Conservation (phyloP, 2,113 vertebrate genomes). For the Platysteira castanea region DNA sequence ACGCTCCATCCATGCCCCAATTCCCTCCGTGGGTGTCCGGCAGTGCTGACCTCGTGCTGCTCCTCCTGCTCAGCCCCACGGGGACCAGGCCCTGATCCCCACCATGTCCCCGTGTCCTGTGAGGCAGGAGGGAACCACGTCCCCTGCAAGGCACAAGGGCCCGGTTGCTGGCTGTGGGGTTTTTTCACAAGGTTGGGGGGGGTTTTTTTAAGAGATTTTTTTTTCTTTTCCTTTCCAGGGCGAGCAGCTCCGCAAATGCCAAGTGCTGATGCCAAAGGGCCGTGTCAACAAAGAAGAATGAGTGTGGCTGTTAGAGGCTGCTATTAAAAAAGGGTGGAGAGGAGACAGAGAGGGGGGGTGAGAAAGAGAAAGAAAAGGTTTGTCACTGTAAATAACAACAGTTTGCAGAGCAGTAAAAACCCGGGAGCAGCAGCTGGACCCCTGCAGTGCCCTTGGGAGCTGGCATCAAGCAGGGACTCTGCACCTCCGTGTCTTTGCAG, state of each 20-base stretch:
- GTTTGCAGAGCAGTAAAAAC: neutral
- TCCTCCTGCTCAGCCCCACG: neutral
- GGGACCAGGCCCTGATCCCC: neutral
- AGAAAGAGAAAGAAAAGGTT: neutral
- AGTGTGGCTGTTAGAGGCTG: conserved; percentile 55
- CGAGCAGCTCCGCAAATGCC: conserved; percentile 45
- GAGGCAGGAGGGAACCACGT: neutral
- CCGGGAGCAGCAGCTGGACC: neutral
- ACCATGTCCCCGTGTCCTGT: neutral
- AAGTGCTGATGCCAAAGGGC: conserved; percentile 64
- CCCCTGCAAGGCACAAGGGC: conserved; percentile 3
- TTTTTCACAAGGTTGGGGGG: neutral
- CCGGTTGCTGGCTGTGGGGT: neutral
- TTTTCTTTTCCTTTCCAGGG: neutral
- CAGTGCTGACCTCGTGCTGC: accelerated
- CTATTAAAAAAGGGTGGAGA: conserved; percentile 62
- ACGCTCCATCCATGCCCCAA: neutral
- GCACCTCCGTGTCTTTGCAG: neutral
- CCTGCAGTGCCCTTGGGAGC: neutral
- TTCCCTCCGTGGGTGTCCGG: accelerated
- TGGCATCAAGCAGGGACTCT: neutral
- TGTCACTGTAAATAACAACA: conserved; percentile 12
- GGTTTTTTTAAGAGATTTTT: neutral
- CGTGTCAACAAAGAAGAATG: conserved; percentile 65
- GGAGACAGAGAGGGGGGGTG: neutral